Evolutionary conservation across 2,888 invertebrate genomes (phyloP).

Genomic region (Carpatolechia fugitivella): DNA sequence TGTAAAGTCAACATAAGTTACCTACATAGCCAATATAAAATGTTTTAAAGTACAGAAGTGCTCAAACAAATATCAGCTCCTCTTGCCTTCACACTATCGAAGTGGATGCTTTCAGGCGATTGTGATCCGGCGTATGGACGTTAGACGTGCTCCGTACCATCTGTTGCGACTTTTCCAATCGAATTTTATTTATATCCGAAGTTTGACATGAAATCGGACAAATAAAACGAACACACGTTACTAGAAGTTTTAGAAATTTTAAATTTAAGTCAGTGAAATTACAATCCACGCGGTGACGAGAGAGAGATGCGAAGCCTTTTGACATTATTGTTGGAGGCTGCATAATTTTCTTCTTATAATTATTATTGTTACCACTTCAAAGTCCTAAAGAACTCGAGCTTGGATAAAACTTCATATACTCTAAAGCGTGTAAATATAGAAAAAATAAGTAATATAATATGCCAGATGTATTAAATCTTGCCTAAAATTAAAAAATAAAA

Average conservation of each 20-base stretch:
- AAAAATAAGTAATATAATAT: too few relatives aligned
- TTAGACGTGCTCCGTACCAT: constrained; percentile 26
- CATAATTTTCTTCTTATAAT: too few relatives aligned
- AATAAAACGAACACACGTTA: constrained; percentile 13
- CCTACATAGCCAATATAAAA: not conserved
- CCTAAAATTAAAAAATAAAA: too few relatives aligned
- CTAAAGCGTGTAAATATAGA: too few relatives aligned
- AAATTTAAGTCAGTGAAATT: too few relatives aligned
- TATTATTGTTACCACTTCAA: too few relatives aligned
- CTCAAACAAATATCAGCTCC: constrained; percentile 18
- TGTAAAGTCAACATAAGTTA: not conserved
- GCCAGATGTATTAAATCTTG: too few relatives aligned
- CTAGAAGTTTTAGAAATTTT: not conserved
- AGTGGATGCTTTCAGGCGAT: constrained; percentile 35
- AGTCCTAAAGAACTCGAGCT: too few relatives aligned
- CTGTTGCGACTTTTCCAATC: constrained; percentile 5
- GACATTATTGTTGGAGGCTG: too few relatives aligned
- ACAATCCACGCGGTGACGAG: too few relatives aligned
- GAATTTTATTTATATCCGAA: constrained; percentile 16
- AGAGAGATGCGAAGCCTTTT: too few relatives aligned
- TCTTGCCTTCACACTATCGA: constrained; percentile 28
- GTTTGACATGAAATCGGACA: not conserved
- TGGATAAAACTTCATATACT: too few relatives aligned
- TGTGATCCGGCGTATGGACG: constrained; percentile 33
- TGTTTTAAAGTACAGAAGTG: not conserved